Evolutionary conservation across 1,140 invertebrate species (phyloP).

Genomic region (Belonocnema kinseyi): DNA sequence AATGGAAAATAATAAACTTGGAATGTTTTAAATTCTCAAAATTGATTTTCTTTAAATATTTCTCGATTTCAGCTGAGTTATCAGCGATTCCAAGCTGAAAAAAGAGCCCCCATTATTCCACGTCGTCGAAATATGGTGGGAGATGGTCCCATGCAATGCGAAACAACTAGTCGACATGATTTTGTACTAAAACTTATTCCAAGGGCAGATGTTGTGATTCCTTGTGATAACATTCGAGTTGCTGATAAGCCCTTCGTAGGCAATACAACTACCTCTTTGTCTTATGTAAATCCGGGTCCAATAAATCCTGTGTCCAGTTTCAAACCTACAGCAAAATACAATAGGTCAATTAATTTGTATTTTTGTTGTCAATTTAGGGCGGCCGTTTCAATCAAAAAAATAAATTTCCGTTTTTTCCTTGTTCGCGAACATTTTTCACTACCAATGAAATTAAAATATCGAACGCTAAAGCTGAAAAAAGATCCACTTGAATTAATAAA

Average conservation of each 20-base stretch:
- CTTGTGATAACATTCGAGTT: conserved; percentile 69
- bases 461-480: too few species aligned
- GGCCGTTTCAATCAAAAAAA: too few species aligned
- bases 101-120: conserved; percentile 60
- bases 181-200: conserved; percentile 79
- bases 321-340: conserved; percentile 60
- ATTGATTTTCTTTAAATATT: neutral
- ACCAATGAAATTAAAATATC: too few species aligned
- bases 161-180: conserved; percentile 82
- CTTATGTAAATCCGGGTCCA: conserved; percentile 57
- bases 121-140: conserved; percentile 48
- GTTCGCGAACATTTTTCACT: too few species aligned
- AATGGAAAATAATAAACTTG: conserved; percentile 4
- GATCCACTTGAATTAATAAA: too few species aligned
- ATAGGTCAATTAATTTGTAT: conserved; percentile 52
- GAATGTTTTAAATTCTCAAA: neutral
- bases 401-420: too few species aligned
- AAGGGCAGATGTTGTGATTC: conserved; percentile 64
- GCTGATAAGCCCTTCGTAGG: conserved; percentile 65
- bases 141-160: conserved; percentile 81
- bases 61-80: conserved; percentile 61
- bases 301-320: conserved; percentile 53
- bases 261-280: conserved; percentile 61
- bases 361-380: neutral
- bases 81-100: conserved; percentile 58